Evolutionary conservation across 1,140 invertebrate species (phyloP).

Genomic region (Drosophila ogumai): DNA sequence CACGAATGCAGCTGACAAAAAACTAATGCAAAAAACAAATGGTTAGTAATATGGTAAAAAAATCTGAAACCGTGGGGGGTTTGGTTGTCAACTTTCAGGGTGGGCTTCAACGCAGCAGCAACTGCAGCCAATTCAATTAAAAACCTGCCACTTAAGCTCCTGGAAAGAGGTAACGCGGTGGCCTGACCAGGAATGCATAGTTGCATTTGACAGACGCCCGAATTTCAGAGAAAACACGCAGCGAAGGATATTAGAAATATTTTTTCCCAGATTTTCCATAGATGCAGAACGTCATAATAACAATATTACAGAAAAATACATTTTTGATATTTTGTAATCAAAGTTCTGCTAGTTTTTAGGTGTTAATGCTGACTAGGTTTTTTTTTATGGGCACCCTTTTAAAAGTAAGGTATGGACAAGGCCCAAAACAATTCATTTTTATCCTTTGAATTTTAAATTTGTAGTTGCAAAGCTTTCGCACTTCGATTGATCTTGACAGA

Average conservation of each 20-base stretch:
- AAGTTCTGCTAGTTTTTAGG: no score
- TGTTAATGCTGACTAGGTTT: no score
- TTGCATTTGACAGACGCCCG: background rate
- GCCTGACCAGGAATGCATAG: constrained; percentile 37
- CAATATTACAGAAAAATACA: background rate
- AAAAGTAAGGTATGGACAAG: no score
- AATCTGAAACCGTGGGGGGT: constrained; percentile 18
- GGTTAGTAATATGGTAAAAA: constrained; percentile 75
- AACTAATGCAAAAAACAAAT: constrained; percentile 80
- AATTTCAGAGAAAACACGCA: background rate
- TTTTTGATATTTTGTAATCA: background rate
- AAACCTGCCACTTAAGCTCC: constrained; percentile 81
- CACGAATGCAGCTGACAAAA: constrained; percentile 44
- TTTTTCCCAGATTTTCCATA: background rate
- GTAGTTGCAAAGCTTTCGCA: background rate
- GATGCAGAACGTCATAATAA: background rate
- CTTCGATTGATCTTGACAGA: background rate
- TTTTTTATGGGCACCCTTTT: no score
- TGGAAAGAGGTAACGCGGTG: constrained; percentile 14
- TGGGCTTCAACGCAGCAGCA: constrained; percentile 51
- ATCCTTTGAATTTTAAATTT: background rate
- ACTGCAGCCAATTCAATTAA: constrained; percentile 82
- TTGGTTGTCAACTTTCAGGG: constrained; percentile 10
- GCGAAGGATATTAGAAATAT: constrained; percentile 4
- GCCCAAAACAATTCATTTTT: background rate